A percentile compares a stretch with the other conserved stretches of the same genome.
Conservation (phyloP, 2,888 invertebrate genomes). For the Sisyra terminalis region DNA sequence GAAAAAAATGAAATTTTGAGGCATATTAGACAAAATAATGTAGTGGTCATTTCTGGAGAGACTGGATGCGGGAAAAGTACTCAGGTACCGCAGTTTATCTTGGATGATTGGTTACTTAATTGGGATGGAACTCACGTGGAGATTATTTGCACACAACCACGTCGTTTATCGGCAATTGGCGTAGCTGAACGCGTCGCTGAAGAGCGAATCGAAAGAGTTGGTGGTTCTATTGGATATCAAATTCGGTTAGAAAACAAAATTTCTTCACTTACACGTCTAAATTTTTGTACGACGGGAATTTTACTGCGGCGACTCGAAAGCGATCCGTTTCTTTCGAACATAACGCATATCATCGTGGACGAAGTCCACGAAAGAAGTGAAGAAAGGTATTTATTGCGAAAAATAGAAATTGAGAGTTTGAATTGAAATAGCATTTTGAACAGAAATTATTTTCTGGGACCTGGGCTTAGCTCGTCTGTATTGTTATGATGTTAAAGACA, state of each 20-base stretch:
- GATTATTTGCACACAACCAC: slow-evolving; percentile 84
- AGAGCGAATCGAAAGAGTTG: slow-evolving; percentile 66
- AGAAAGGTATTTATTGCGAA: too few species aligned
- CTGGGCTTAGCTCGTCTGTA: too few species aligned
- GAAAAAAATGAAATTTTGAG: slow-evolving; percentile 51
- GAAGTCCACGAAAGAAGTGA: slow-evolving; percentile 89
- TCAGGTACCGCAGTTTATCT: slow-evolving; percentile 85
- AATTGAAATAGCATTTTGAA: too few species aligned
- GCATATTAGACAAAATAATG: slow-evolving; percentile 42
- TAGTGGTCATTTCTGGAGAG: slow-evolving; percentile 64
- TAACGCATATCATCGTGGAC: slow-evolving; percentile 76
- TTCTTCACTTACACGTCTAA: slow-evolving; percentile 60
- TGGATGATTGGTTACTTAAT: slow-evolving; percentile 69
- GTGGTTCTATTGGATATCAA: slow-evolving; percentile 52
- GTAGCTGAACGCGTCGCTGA: slow-evolving; percentile 83
- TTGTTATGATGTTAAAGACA: too few species aligned
- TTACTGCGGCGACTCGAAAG: slow-evolving; percentile 66
- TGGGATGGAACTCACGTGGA: slow-evolving; percentile 48
- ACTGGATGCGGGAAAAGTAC: slow-evolving; percentile 76
- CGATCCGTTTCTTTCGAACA: slow-evolving; percentile 54
- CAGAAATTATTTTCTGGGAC: too few species aligned
- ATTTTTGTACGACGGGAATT: slow-evolving; percentile 90
- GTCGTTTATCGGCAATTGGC: slow-evolving; percentile 80
- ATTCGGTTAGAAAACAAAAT: slow-evolving; percentile 66
- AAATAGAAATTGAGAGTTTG: too few species aligned